phyloP scores from a whole-genome alignment of 2,113 vertebrate species.

The Polypterus bichir region DNA sequence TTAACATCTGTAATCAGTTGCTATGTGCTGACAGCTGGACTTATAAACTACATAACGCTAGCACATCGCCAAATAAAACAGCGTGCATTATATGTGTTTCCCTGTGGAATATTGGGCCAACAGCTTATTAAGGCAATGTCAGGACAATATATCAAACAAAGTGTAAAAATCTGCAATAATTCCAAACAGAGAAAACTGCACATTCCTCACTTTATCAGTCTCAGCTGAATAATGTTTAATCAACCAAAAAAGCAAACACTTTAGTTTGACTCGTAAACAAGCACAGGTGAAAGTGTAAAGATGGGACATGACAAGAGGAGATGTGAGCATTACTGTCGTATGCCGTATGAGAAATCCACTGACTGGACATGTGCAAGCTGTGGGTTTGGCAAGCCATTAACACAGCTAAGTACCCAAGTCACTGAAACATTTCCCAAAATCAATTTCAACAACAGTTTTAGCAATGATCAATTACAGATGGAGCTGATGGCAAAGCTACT shows the following conservation, averaged over 20 bases:
- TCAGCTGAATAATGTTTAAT: neutral
- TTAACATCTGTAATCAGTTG: neutral
- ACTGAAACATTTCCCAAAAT: no score
- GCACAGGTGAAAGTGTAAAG: no score
- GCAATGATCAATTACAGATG: no score
- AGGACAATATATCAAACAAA: neutral
- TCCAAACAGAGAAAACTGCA: neutral
- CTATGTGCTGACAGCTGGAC: constrained; percentile 1
- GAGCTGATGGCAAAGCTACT: no score
- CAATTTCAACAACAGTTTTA: no score
- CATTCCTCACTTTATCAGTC: neutral
- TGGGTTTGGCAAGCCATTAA: no score
- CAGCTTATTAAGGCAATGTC: constrained; percentile 8
- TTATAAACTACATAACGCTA: constrained; percentile 3
- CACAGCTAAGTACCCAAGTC: no score
- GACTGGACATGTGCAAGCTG: no score
- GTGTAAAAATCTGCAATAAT: neutral
- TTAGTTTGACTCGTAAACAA: no score
- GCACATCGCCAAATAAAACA: constrained; percentile 5
- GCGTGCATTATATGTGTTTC: neutral
- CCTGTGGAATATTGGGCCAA: constrained; percentile 1
- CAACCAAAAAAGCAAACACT: neutral
- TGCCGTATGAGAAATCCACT: no score
- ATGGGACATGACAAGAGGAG: no score
- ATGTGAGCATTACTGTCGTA: no score